Evolutionary conservation across 2,113 vertebrate species (phyloP).

Genomic region (Abramis brama): DNA sequence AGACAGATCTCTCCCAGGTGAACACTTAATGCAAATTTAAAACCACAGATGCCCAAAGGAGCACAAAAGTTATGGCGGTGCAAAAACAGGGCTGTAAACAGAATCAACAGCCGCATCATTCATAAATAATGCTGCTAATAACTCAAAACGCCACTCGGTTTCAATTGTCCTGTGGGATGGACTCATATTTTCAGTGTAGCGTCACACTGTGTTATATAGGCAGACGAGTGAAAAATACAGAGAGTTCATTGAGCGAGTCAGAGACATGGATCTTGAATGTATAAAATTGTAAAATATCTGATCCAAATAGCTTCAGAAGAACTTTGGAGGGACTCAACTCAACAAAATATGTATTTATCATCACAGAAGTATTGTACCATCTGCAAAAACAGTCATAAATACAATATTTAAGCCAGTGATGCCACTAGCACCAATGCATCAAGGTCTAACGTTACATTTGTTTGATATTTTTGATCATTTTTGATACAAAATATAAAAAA

Average conservation of each 20-base stretch:
- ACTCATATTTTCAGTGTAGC: background rate
- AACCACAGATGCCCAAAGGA: constrained; percentile 35
- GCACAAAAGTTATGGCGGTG: background rate
- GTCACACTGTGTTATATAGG: background rate
- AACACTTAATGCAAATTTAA: constrained; percentile 34
- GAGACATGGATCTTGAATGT: background rate
- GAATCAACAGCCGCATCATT: background rate
- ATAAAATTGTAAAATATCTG: background rate
- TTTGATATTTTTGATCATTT: too few relatives aligned
- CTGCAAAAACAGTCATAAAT: background rate
- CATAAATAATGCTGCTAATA: constrained; percentile 11
- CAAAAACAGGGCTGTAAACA: constrained; percentile 29
- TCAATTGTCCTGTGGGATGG: constrained; percentile 11
- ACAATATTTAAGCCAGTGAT: background rate
- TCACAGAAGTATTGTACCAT: background rate
- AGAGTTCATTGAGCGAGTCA: background rate
- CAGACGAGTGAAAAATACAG: background rate
- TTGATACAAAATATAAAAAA: too few relatives aligned
- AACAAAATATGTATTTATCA: background rate
- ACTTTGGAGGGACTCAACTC: background rate
- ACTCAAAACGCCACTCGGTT: constrained; percentile 18
- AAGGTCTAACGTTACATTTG: too few relatives aligned
- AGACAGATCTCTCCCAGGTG: constrained; percentile 38
- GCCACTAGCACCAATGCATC: too few relatives aligned
- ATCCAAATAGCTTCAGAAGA: background rate